These are phyloP conservation scores for Noturus placidus DNA, from an alignment of 2,113 vertebrate genomes.

Conservation along the genomic window DNA sequence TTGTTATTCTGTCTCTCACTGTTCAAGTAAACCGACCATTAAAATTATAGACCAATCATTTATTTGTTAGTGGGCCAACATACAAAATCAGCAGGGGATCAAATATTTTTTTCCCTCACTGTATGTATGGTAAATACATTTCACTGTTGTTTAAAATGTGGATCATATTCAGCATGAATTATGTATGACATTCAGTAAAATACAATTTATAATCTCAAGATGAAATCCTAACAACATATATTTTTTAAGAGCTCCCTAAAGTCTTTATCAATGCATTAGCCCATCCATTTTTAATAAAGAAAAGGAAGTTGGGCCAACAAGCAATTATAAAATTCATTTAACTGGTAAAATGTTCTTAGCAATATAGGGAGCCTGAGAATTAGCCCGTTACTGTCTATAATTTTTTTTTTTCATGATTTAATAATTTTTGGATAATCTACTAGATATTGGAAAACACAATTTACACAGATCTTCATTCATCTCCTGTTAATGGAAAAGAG, in stretches of 20 bases:
- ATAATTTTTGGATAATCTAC: no score
- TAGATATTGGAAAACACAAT: background rate
- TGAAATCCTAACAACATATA: background rate
- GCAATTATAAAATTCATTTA: background rate
- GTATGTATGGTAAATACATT: background rate
- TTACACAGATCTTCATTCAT: background rate
- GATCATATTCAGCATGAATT: background rate
- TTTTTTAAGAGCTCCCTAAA: background rate
- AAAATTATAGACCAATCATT: no score
- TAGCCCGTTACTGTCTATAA: background rate
- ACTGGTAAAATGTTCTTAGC: background rate
- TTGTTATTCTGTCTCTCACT: no score
- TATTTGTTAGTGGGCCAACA: no score
- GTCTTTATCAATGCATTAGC: background rate
- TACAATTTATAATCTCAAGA: background rate
- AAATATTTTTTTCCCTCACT: no score
- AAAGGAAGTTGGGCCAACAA: no score
- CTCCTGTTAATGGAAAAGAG: background rate
- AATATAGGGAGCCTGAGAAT: background rate
- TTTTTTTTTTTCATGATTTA: no score
- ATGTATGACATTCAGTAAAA: background rate
- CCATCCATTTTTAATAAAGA: no score
- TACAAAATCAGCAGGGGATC: no score
- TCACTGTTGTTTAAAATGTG: background rate
- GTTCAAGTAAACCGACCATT: no score